Conservation (phyloP, 2,113 vertebrate genomes). For the Toxostoma redivivum region DNA sequence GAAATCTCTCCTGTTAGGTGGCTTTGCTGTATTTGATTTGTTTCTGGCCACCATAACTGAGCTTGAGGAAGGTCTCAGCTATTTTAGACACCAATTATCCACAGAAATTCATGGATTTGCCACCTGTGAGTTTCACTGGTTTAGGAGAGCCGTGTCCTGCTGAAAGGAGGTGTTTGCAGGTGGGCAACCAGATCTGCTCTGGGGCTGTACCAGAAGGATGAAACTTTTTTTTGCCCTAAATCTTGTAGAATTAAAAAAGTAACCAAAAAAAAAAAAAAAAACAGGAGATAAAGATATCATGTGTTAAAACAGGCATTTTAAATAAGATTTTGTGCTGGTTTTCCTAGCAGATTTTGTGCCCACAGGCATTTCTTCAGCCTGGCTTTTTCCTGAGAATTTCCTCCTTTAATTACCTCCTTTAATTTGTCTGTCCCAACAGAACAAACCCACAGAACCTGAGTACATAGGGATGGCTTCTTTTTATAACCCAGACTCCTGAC, state of each 20-base stretch:
- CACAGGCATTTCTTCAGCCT: neutral
- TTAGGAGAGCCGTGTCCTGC: neutral
- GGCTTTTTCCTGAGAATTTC: neutral
- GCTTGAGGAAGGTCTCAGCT: neutral
- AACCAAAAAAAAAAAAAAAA: neutral
- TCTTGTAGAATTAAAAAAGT: neutral
- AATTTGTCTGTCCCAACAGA: neutral
- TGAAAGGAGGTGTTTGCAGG: neutral
- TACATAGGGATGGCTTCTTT: neutral
- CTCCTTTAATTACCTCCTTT: accelerated
- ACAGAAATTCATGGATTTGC: neutral
- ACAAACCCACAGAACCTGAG: neutral
- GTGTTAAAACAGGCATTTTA: neutral
- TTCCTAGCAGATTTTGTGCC: neutral
- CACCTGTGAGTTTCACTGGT: neutral
- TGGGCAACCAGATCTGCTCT: neutral
- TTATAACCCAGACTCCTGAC: neutral
- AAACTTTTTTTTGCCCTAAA: accelerated
- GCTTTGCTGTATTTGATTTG: neutral
- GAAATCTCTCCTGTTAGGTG: neutral
- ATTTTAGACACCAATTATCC: neutral
- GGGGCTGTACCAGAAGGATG: neutral
- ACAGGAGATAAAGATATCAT: neutral
- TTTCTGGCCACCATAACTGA: neutral
- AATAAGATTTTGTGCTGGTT: neutral